These are phyloP conservation scores for Smittia aterrima DNA, from an alignment of 2,888 invertebrate species.

Conservation along the genomic window DNA sequence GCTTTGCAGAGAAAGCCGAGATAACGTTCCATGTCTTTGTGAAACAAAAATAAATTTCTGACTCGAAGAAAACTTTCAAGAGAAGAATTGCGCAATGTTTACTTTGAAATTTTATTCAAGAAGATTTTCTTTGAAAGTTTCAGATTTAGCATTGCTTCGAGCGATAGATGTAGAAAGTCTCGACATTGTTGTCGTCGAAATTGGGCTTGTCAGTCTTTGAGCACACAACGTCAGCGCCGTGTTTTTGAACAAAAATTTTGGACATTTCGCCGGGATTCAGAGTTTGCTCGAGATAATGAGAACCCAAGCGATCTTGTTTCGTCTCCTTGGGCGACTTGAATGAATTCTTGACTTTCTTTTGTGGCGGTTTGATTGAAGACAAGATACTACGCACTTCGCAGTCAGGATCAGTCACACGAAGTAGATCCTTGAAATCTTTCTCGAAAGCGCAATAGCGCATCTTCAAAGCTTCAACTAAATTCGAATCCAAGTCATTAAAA, in stretches of 20 bases:
- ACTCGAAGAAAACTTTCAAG: background rate
- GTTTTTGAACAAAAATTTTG: conserved; percentile 27
- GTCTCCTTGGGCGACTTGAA: background rate
- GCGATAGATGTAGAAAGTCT: conserved; percentile 19
- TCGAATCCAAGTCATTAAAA: background rate
- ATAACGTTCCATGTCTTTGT: background rate
- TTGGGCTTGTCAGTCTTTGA: background rate
- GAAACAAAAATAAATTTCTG: no score
- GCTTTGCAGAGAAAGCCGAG: background rate
- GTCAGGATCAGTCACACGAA: background rate
- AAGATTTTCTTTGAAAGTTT: no score
- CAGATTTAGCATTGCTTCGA: background rate
- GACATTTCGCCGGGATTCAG: conserved; percentile 9
- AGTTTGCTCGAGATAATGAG: background rate
- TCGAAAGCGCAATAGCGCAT: background rate
- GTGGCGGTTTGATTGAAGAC: background rate
- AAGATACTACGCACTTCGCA: background rate
- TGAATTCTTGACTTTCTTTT: background rate
- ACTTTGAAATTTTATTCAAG: no score
- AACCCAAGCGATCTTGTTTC: background rate
- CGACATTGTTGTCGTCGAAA: background rate
- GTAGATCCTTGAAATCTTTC: conserved; percentile 1
- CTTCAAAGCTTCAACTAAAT: background rate
- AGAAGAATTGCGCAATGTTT: background rate
- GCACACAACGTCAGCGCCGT: background rate